Conservation (phyloP, 2,797 vertebrate species). For the Myoxocephalus aenaeus region DNA sequence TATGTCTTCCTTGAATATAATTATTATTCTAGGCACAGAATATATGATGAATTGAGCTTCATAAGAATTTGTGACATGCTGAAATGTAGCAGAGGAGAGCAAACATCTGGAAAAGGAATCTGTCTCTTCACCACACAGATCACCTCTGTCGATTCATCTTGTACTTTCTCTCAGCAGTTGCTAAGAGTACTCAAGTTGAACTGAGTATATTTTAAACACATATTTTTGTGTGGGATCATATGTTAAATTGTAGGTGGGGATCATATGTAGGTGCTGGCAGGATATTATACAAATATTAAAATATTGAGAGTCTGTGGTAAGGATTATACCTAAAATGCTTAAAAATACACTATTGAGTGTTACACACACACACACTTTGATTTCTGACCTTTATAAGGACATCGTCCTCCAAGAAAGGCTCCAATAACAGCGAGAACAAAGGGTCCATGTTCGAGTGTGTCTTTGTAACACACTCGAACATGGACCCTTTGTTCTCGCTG, state of each 20-base stretch:
- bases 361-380: not conserved
- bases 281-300: not conserved
- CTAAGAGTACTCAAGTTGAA: constrained; percentile 7
- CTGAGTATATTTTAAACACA: not conserved
- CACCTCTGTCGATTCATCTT: constrained; percentile 51
- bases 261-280: not conserved
- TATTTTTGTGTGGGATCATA: too few species aligned
- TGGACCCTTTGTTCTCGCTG: not conserved
- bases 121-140: constrained; percentile 50
- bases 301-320: not conserved
- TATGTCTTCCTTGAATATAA: constrained; percentile 54
- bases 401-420: too few species aligned
- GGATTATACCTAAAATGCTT: not conserved
- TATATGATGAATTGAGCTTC: constrained; percentile 54
- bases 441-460: too few species aligned
- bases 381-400: constrained; percentile 6
- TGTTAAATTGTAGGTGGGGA: not conserved
- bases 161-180: constrained; percentile 29
- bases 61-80: constrained; percentile 65
- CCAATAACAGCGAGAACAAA: too few species aligned
- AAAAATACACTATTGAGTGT: not conserved
- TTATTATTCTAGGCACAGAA: constrained; percentile 70
- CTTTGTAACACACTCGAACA: not conserved
- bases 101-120: constrained; percentile 84
- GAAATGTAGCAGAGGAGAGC: constrained; percentile 71